A percentile compares a stretch with the other conserved stretches of the same genome.
These are phyloP conservation scores for Sminthurides aquaticus DNA, from an alignment of 2,888 invertebrate species.

Conservation along the genomic window DNA sequence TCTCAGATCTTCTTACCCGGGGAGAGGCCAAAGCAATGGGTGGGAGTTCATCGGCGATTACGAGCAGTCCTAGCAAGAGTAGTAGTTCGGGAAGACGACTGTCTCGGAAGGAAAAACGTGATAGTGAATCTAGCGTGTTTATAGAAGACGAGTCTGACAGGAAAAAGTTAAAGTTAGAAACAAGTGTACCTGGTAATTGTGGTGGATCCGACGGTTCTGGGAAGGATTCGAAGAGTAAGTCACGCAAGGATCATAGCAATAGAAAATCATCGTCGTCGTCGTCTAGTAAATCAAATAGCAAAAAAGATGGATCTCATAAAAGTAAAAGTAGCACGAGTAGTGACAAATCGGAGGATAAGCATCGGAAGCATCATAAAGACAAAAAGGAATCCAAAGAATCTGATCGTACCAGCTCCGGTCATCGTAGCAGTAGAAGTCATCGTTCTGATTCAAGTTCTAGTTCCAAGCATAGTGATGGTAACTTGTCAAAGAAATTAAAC, in stretches of 20 bases:
- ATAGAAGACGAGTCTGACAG: not conserved
- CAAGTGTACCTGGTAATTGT: not conserved
- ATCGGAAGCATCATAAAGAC: not conserved
- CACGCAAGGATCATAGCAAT: not conserved
- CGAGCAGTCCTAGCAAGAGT: too few species aligned
- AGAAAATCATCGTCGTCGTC: conserved; percentile 3
- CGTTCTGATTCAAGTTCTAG: not conserved
- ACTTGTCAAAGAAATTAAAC: not conserved
- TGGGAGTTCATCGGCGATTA: too few species aligned
- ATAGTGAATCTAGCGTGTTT: not conserved
- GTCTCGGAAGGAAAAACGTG: not conserved
- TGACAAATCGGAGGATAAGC: conserved; percentile 2
- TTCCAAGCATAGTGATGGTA: conserved; percentile 3
- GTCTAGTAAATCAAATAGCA: not conserved
- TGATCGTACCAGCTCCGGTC: not conserved
- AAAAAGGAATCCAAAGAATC: conserved; percentile 18
- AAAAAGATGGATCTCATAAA: conserved; percentile 1
- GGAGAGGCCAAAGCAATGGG: too few species aligned
- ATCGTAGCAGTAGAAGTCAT: conserved; percentile 3
- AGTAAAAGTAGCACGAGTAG: conserved; percentile 2
- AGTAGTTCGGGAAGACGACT: too few species aligned
- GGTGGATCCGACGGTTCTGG: conserved; percentile 7
- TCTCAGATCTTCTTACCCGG: too few species aligned
- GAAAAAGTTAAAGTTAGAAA: conserved; percentile 1
- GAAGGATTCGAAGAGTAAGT: not conserved